Base-by-base conservation (phyloP, 64 coral and sea anemone species). In the Actinia tenebrosa region DNA sequence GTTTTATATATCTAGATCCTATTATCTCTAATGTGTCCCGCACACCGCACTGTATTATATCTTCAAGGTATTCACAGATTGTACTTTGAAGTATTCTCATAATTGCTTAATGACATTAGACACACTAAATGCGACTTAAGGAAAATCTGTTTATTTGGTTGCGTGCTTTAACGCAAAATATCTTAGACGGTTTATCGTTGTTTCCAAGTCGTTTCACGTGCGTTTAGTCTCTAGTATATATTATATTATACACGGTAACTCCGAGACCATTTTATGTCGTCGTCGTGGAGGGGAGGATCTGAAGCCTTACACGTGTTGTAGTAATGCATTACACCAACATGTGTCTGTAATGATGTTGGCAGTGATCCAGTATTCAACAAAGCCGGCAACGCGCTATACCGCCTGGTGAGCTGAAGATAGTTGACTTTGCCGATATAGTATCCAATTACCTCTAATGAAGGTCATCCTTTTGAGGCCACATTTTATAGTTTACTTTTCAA, bases 341-440 rank as follows among this genome's bases (percentile, higher is more conserved):
- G 69, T 66, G 63, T 66, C 19, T 20, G 7, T 23, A 23, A 66
- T 66, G 20, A 43, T 75, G 11, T 75, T 75, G 69, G 69, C 69
- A 37, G 69, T 13, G 2, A 27, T 75, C 69, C 69, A 75, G 27
- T 30, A 42, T 30, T 9, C 14, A 75, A 75, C 64, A 50, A 50
- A 50, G 64, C 22, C 22, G 22, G 22, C n/a, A 69, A 23, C 64
- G 3, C 26, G 10, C 26, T 75, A 14, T 75, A 30, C 27, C 69
- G 69, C 69, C 69, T 75, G 69, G 26, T 75, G 69, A 14, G n/a
- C 23, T 30, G 69, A 75, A 75, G 26, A 75, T 75, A 75, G 27
- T 75, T 75, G 7, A 75, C n/a, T 75, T 75, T 75, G 11, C 69
- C 69, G 69, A 75, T 75, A 75, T 26, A 75, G 25, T 75, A 75